phyloP scores from a whole-genome alignment of 2,888 invertebrate species.

The Harmothoe impar region DNA sequence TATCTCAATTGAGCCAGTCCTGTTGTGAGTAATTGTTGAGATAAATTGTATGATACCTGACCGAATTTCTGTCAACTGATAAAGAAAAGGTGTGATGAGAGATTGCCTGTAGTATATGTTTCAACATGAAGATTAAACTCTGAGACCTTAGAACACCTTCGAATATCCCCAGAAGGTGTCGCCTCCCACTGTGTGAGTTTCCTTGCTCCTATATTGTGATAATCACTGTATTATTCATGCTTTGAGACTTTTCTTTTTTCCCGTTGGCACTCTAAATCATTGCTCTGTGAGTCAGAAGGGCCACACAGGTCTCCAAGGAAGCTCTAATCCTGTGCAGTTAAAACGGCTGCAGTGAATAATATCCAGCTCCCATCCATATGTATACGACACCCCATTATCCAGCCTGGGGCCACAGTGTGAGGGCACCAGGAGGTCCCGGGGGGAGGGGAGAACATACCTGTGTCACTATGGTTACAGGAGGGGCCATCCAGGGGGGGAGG shows the following conservation, averaged over 20 bases:
- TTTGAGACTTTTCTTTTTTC: background rate
- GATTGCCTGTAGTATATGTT: no score
- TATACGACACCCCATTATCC: background rate
- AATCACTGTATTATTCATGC: background rate
- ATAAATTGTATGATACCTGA: background rate
- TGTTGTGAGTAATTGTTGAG: background rate
- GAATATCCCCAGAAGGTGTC: no score
- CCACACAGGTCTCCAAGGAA: background rate
- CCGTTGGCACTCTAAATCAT: constrained; percentile 19
- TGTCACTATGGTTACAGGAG: constrained; percentile 48
- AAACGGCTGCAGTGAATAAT: constrained; percentile 16
- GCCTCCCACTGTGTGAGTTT: no score
- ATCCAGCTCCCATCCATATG: constrained; percentile 5
- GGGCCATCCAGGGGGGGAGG: background rate
- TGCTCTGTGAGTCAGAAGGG: constrained; percentile 1
- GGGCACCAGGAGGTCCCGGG: background rate
- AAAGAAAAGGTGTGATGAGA: no score
- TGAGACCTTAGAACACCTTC: no score
- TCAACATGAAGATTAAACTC: no score
- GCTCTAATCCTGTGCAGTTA: background rate
- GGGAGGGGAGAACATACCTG: background rate
- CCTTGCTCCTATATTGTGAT: background rate
- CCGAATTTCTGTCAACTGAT: no score
- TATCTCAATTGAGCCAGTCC: background rate
- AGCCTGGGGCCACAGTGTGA: background rate